These are phyloP conservation scores for Epirrhoe alternata DNA, from an alignment of 2,888 invertebrate species.

Conservation along the genomic window DNA sequence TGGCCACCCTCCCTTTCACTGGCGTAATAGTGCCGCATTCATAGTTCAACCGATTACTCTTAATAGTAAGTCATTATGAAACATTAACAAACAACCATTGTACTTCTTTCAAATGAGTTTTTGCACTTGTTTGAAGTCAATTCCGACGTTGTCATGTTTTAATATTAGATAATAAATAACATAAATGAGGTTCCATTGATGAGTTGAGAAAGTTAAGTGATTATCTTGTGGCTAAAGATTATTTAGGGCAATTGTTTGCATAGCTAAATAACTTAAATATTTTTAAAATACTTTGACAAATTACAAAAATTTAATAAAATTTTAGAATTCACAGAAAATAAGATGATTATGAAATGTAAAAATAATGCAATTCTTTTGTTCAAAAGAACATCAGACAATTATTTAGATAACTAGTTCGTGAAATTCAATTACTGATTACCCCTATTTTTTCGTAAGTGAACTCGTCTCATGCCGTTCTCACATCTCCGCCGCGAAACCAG, in stretches of 20 bases:
- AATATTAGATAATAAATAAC: slow-evolving; percentile 35
- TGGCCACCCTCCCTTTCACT: slow-evolving; percentile 83
- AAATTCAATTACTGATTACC: background rate
- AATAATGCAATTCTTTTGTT: no score
- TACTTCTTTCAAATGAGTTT: slow-evolving; percentile 42
- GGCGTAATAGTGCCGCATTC: slow-evolving; percentile 67
- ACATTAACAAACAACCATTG: slow-evolving; percentile 47
- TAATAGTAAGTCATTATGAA: slow-evolving; percentile 44
- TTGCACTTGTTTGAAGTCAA: slow-evolving; percentile 32
- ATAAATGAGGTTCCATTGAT: slow-evolving; percentile 27
- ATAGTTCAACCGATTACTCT: slow-evolving; percentile 58
- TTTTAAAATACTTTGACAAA: no score
- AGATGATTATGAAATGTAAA: no score
- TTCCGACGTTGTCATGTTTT: slow-evolving; percentile 33
- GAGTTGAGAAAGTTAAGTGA: slow-evolving; percentile 25
- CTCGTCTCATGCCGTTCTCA: background rate
- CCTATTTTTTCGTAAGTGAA: background rate
- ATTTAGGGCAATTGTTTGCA: background rate
- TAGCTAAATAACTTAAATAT: background rate
- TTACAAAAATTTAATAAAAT: no score
- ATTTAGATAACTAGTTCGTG: no score
- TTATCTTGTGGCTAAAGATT: slow-evolving; percentile 2
- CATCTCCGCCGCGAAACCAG: no score
- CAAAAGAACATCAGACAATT: no score
- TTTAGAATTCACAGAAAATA: no score